Conservation (phyloP, 1,140 invertebrate genomes). For the Trialeurodes vaporariorum region DNA sequence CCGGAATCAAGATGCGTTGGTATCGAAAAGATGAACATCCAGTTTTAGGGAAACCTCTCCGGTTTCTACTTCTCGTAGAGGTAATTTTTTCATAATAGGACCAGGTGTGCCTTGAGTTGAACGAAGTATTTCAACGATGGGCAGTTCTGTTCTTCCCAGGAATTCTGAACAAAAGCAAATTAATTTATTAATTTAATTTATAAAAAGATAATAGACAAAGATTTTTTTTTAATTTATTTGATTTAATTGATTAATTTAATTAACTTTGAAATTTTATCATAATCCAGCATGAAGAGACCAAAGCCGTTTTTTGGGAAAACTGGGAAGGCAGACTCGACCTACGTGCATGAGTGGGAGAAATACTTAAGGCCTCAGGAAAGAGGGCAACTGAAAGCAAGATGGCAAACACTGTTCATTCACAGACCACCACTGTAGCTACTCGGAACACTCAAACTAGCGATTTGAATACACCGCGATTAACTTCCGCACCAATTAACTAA, state of each 20-base stretch:
- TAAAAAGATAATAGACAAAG: background rate
- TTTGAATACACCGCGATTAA: too few species aligned
- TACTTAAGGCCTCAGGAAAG: too few species aligned
- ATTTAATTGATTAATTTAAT: background rate
- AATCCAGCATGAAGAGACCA: too few species aligned
- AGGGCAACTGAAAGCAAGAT: too few species aligned
- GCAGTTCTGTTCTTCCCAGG: conserved; percentile 60
- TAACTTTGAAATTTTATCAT: background rate
- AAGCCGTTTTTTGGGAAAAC: too few species aligned
- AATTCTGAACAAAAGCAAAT: conserved; percentile 47
- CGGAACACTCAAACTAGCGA: too few species aligned
- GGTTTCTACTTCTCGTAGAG: conserved; percentile 54
- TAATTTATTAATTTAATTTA: conserved; percentile 11
- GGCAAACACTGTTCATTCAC: too few species aligned
- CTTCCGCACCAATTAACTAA: too few species aligned
- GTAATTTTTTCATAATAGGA: conserved; percentile 55
- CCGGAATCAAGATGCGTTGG: too few species aligned
- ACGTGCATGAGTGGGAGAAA: too few species aligned
- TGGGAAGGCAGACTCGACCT: too few species aligned
- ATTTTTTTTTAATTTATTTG: background rate
- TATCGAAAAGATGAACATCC: conserved; percentile 56
- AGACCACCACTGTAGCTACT: too few species aligned
- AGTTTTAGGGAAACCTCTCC: conserved; percentile 61
- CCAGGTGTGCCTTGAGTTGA: conserved; percentile 48
- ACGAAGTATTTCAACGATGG: conserved; percentile 50